Evolutionary conservation across 2,113 vertebrate genomes (phyloP).

Genomic region (Aspiorhynchus laticeps): DNA sequence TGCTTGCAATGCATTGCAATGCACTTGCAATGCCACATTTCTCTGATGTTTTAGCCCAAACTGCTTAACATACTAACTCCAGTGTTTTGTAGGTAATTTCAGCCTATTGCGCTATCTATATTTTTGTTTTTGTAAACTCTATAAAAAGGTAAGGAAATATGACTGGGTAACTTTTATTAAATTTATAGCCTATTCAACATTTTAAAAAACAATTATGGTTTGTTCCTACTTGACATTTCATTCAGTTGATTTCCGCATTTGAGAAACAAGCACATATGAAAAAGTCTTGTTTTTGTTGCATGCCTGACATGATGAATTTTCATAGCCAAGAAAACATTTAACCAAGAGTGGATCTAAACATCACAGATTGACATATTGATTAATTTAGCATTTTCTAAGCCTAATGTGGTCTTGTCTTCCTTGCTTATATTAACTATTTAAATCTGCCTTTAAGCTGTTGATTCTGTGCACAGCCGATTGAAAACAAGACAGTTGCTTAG

Average conservation of each 20-base stretch:
- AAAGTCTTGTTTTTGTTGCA: not conserved
- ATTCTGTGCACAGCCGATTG: not conserved
- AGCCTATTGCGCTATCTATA: not conserved
- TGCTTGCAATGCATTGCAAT: not conserved
- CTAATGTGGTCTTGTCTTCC: not conserved
- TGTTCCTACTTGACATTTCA: not conserved
- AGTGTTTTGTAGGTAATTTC: not conserved
- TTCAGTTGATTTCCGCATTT: not conserved
- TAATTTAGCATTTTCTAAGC: not conserved
- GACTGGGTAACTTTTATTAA: not conserved
- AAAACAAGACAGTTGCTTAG: slow-evolving; percentile 16
- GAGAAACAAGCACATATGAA: not conserved
- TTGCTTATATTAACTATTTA: not conserved
- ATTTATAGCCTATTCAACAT: not conserved
- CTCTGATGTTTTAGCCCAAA: not conserved
- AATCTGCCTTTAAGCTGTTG: not conserved
- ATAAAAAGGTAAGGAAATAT: not conserved
- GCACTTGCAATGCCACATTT: not conserved
- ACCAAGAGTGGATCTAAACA: not conserved
- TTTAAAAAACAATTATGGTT: not conserved
- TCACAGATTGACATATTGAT: not conserved
- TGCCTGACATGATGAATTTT: not conserved
- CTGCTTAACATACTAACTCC: too few relatives aligned
- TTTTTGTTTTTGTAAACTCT: not conserved
- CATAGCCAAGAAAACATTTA: not conserved